Base-by-base conservation (phyloP, 2,797 vertebrate genomes). In the Pempheris klunzingeri region DNA sequence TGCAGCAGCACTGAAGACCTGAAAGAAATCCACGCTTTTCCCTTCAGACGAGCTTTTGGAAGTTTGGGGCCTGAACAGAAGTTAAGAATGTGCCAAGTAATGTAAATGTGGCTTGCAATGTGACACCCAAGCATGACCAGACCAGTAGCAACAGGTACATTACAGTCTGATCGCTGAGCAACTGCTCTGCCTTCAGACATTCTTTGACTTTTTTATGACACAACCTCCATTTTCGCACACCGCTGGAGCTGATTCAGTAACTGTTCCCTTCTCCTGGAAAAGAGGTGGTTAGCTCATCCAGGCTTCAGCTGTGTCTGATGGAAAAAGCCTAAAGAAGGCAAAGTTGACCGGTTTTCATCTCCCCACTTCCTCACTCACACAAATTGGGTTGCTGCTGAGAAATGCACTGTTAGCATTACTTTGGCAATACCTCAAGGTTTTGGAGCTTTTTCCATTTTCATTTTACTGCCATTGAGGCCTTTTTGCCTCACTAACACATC, bases 261-360 rank as follows among this genome's bases (percentile, higher is more conserved):
- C 66, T n/a, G 62, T 81, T 83, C 66, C 65, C 58, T 49, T 53
- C 30, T 60, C 65, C 24, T 67, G 62, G 38, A 78, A 83, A 86
- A 85, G 71, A 78, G 65, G 76, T 46, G 44, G 72, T 87, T 77
- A 64, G 63, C 81, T 91, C 82, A 77, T 74, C 32, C 68, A 61
- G 39, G 71, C 82, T 62, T 75, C 70, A 84, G 83, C 84, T 84
- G 65, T 20, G 58, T 85, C 77, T 63, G 75, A 80, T 61, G 90
- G 90, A 89, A 91, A 93, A 90, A 85, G 39, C 46, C 64, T 73
- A 34, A 77, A 83, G 43, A 67, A 74, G 72, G 65, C 82, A 82
- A 78, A 82, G 63, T 71, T 62, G 63, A 80, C 80, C 57, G 18
- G 38, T 76, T 90, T 86, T 81, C 61, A 76, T 72, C 77, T 59